Evolutionary conservation across 1,140 invertebrate genomes (phyloP).

Genomic region (Ceratina australensis): DNA sequence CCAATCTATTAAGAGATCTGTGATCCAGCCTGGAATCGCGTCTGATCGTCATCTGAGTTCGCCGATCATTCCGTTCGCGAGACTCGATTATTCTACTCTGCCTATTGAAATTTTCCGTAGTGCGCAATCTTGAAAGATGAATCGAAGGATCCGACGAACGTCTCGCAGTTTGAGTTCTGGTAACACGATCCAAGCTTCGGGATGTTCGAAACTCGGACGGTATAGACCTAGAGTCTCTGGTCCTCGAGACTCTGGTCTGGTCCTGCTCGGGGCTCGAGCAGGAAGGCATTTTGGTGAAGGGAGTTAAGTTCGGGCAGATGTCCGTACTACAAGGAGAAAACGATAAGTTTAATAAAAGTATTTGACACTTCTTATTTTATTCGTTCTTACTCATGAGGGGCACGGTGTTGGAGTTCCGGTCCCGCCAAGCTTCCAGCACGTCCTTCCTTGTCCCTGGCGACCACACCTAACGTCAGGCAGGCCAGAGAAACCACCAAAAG

Average conservation of each 20-base stretch:
- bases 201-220: background rate
- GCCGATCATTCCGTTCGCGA: constrained; percentile 14
- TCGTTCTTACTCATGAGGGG: constrained; percentile 69
- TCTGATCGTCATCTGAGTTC: background rate
- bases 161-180: background rate
- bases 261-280: constrained; percentile 1
- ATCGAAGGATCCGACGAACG: background rate
- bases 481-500: constrained; percentile 73
- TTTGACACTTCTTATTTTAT: too few species aligned
- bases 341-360: too few species aligned
- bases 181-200: constrained; percentile 32
- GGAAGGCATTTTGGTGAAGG: constrained; percentile 45
- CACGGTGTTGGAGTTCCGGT: constrained; percentile 72
- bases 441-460: constrained; percentile 73
- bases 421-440: constrained; percentile 71
- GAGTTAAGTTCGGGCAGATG: constrained; percentile 68
- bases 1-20: background rate
- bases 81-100: background rate
- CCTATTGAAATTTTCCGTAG: background rate
- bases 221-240: background rate
- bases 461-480: constrained; percentile 72
- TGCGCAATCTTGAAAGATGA: constrained; percentile 7
- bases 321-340: constrained; percentile 64
- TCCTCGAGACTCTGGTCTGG: background rate
- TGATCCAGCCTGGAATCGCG: constrained; percentile 11